phyloP scores from a whole-genome alignment of 2,888 invertebrate species.

The Rhabditoides inermis region DNA sequence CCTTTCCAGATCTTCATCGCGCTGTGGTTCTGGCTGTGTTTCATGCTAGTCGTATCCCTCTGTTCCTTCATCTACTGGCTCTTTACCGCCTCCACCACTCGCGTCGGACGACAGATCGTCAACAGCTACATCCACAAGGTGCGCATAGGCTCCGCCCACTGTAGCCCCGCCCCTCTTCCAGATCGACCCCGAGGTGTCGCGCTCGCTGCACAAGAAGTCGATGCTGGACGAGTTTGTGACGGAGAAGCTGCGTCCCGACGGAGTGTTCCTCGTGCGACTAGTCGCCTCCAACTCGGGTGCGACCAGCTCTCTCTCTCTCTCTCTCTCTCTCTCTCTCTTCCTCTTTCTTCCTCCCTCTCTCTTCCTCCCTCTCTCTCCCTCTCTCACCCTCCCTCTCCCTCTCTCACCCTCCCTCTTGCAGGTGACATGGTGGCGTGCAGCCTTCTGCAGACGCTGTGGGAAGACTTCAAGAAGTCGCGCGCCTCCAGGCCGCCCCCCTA shows the following conservation, averaged over 20 bases:
- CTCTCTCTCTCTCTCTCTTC: conserved; percentile 1
- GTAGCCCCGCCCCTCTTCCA: conserved; percentile 2
- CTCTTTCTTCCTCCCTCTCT: conserved; percentile 1
- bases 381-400: neutral
- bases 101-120: conserved; percentile 18
- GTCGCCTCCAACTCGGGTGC: no score
- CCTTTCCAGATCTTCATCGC: conserved; percentile 50
- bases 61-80: conserved; percentile 42
- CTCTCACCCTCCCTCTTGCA: no score
- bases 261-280: conserved; percentile 42
- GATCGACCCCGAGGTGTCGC: conserved; percentile 31
- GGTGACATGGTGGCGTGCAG: conserved; percentile 42
- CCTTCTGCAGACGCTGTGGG: conserved; percentile 36
- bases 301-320: conserved; percentile 9
- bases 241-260: conserved; percentile 41
- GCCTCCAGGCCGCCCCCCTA: conserved; percentile 17
- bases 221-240: conserved; percentile 31
- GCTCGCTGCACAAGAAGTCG: conserved; percentile 14
- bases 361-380: neutral
- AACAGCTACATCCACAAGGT: conserved; percentile 26
- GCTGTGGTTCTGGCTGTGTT: conserved; percentile 50
- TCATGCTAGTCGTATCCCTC: conserved; percentile 32
- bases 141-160: no score
- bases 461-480: conserved; percentile 23
- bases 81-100: conserved; percentile 15